Base-by-base conservation (phyloP, 2,797 vertebrate genomes). In the Enteromius trimaculatus region DNA sequence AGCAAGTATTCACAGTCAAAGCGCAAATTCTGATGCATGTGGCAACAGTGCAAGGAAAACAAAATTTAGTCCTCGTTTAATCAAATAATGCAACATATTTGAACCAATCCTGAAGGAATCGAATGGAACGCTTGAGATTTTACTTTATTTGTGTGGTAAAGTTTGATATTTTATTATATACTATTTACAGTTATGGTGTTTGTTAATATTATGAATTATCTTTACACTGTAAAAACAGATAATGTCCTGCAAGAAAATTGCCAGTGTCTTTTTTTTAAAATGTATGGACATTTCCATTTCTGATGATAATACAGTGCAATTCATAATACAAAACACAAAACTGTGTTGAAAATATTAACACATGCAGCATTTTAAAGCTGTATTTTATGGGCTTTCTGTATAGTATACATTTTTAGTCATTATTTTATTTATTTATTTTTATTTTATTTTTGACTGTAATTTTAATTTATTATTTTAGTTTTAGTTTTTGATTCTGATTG, bases 1-100 rank as follows among this genome's bases (percentile, higher is more conserved):
- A 88, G 85, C 75, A 84, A 68, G 49, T 79, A 69, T 85, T 72
- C 60, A 80, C 47, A 62, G 79, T 74, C 60, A 79, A 85, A 77
- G 79, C 85, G 77, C 23, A 80, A 74, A 80, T 82, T 76, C n/a
- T 71, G 66, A 83, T 76, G 66, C 58, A 75, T 37, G 68, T 85
- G 85, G 80, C 51, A 83, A 83, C 72, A 74, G 68, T 78, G 72
- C 51, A 64, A 72, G 31, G 26, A 70, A 47, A 83, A 79, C 62
- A 70, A 83, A 85, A 85, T 19, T 34, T 29, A 26, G 26, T 2
- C 53, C 17, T 66, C 4, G 0, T 2, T 66, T 66, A 4, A 66
- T 37, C 9, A 66, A 5, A 69, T 23, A 42, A 13, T 14, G 42
- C 23, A 42, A 64, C 58, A 34, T 66, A 37, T 21, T 21, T 37